A percentile compares a stretch with the other conserved stretches of the same genome.
Conservation (phyloP, 2,888 invertebrate genomes). For the Colostygia pectinataria region DNA sequence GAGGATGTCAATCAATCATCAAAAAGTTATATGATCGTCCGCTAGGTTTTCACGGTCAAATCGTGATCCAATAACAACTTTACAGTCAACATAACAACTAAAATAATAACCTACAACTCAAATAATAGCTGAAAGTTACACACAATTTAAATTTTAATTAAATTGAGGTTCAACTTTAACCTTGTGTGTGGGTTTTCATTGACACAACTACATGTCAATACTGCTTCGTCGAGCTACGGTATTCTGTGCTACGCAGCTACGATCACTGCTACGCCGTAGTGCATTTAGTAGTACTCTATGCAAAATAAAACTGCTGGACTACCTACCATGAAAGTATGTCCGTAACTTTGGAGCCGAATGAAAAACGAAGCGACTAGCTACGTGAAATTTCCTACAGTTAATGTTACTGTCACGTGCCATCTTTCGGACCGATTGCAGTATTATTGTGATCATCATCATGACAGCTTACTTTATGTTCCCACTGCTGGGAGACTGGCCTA, state of each 20-base stretch:
- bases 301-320: no score
- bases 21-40: no score
- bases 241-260: neutral
- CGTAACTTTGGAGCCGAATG: no score
- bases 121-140: slow-evolving; percentile 32
- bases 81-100: slow-evolving; percentile 1
- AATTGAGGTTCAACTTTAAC: slow-evolving; percentile 26
- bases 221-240: neutral
- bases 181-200: neutral
- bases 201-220: neutral
- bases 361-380: no score
- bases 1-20: neutral
- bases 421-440: no score
- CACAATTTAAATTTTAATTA: slow-evolving; percentile 41
- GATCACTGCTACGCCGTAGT: neutral
- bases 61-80: neutral
- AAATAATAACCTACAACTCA: slow-evolving; percentile 24
- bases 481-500: no score
- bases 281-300: no score
- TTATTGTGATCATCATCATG: no score
- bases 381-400: no score
- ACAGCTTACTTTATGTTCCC: no score
- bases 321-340: no score
- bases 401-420: no score
- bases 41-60: neutral